These are phyloP conservation scores for Tetragonula carbonaria DNA, from an alignment of 2,888 invertebrate species.

Conservation along the genomic window DNA sequence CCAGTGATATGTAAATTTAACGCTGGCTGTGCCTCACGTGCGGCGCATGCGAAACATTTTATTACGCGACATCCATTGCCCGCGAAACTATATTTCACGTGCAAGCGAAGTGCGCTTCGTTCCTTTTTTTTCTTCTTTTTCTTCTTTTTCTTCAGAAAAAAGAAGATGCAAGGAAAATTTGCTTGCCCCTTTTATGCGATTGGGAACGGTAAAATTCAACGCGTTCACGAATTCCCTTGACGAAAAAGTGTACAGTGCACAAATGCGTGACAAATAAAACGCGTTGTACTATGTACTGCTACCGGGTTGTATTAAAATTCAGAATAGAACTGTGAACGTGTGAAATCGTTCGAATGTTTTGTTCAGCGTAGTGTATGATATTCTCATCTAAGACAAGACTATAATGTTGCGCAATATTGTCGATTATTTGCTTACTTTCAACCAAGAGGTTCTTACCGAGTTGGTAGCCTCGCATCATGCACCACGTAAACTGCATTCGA, in stretches of 20 bases:
- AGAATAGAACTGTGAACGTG: conserved; percentile 8
- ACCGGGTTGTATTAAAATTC: conserved; percentile 1
- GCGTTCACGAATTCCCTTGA: background rate
- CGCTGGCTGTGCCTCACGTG: conserved; percentile 29
- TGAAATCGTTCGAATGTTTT: conserved; percentile 30
- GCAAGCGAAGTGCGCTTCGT: background rate
- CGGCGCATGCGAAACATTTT: conserved; percentile 37
- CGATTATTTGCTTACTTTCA: conserved; percentile 56
- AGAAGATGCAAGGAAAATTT: background rate
- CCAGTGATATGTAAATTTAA: conserved; percentile 46
- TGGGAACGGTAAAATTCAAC: background rate
- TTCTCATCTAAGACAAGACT: conserved; percentile 32
- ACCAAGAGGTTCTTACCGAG: conserved; percentile 32
- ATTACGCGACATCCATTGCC: conserved; percentile 20
- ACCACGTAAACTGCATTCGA: conserved; percentile 12
- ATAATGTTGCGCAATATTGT: conserved; percentile 42
- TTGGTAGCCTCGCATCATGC: background rate
- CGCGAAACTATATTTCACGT: conserved; percentile 22
- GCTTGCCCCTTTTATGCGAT: no score
- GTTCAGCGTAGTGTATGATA: background rate
- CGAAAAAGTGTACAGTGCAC: background rate
- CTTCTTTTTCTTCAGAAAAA: no score
- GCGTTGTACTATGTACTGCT: background rate
- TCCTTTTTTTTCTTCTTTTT: background rate
- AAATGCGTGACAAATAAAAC: conserved; percentile 10